A percentile compares a stretch with the other conserved stretches of the same genome.
phyloP scores from a whole-genome alignment of 1,140 invertebrate species.

The Druon quercuslanigerum region DNA sequence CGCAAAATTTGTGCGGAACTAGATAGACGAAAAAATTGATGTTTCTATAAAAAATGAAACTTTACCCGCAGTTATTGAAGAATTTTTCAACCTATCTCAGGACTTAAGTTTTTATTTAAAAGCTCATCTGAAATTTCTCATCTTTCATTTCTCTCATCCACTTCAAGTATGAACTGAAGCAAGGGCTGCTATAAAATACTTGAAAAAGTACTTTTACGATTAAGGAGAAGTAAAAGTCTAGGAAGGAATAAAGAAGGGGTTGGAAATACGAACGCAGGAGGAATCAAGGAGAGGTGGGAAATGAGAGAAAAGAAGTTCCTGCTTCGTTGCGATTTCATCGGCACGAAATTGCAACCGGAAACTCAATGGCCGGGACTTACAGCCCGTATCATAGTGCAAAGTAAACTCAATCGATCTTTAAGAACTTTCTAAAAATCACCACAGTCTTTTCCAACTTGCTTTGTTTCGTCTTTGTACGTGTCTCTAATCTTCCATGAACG shows the following conservation, averaged over 20 bases:
- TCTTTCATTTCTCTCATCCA: neutral
- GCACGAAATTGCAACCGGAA: slow-evolving; percentile 48
- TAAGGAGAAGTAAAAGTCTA: slow-evolving; percentile 31
- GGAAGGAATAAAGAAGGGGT: neutral
- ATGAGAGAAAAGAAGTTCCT: slow-evolving; percentile 43
- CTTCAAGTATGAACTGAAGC: slow-evolving; percentile 18
- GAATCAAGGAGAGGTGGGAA: slow-evolving; percentile 43
- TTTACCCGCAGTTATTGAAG: neutral
- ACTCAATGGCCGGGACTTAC: slow-evolving; percentile 49
- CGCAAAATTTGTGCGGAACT: neutral
- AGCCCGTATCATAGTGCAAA: slow-evolving; percentile 58
- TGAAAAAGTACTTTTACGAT: slow-evolving; percentile 24
- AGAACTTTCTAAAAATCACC: slow-evolving; percentile 23
- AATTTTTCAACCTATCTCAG: slow-evolving; percentile 13
- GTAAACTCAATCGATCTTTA: slow-evolving; percentile 54
- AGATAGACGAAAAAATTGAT: neutral
- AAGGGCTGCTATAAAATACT: slow-evolving; percentile 26
- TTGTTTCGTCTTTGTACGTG: slow-evolving; percentile 6
- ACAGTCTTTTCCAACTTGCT: slow-evolving; percentile 9
- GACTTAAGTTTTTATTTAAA: slow-evolving; percentile 30
- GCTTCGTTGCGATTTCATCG: slow-evolving; percentile 43
- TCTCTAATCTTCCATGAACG: neutral
- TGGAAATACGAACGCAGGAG: slow-evolving; percentile 30
- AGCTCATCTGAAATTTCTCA: neutral
- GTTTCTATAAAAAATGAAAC: neutral